A percentile compares a stretch with the other conserved stretches of the same genome.
Conservation (phyloP, 2,113 vertebrate genomes). For the Thamnophis sirtalis region DNA sequence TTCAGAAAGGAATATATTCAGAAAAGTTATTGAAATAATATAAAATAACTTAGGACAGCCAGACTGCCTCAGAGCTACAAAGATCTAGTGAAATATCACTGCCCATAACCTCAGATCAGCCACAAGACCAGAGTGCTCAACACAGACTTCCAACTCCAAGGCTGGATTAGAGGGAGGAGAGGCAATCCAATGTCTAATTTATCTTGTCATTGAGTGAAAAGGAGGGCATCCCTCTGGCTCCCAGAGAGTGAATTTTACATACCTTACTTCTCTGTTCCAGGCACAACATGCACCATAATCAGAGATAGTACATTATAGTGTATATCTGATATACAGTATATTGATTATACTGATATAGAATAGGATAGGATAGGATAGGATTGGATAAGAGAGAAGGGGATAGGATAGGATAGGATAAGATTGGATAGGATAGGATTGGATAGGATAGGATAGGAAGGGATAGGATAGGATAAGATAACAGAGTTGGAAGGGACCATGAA, state of each 20-base stretch:
- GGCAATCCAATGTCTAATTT: background rate
- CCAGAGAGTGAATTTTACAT: background rate
- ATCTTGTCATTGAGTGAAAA: background rate
- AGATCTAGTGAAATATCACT: background rate
- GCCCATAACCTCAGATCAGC: background rate
- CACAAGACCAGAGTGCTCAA: background rate
- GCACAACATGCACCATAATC: background rate
- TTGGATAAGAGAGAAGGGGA: too few relatives aligned
- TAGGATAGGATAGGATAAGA: too few relatives aligned
- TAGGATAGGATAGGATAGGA: too few relatives aligned
- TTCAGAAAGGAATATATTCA: background rate
- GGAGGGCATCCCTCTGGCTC: background rate
- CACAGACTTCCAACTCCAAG: background rate
- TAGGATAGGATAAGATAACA: too few relatives aligned
- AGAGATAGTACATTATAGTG: background rate
- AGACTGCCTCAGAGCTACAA: background rate
- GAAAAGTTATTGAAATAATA: background rate
- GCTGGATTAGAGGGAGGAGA: background rate
- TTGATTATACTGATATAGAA: background rate
- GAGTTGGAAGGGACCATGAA: too few relatives aligned
- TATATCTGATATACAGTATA: too few relatives aligned
- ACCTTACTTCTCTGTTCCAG: background rate
- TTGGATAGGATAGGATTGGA: too few relatives aligned
- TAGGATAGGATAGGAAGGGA: too few relatives aligned
- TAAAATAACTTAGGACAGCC: background rate